Evolutionary conservation across 2,888 invertebrate genomes (phyloP).

Genomic region (Rhamphomyia laevipes): DNA sequence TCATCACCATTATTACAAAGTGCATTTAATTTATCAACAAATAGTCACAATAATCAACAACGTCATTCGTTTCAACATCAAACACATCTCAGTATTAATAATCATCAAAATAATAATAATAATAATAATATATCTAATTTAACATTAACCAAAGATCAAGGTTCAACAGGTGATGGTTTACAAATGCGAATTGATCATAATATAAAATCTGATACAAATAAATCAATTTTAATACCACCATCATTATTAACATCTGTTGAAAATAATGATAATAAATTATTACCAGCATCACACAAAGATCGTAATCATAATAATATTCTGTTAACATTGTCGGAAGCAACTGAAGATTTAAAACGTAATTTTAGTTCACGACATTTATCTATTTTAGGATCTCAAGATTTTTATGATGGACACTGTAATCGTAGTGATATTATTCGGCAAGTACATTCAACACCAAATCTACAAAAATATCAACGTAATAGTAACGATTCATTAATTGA

Average conservation of each 20-base stretch:
- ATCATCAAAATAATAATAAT: constrained; percentile 1
- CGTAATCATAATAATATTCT: constrained; percentile 29
- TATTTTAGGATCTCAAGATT: constrained; percentile 30
- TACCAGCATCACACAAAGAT: constrained; percentile 3
- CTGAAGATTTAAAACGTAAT: constrained; percentile 35
- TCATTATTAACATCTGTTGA: constrained; percentile 29
- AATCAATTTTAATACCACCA: constrained; percentile 25
- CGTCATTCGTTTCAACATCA: constrained; percentile 4
- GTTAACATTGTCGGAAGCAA: constrained; percentile 33
- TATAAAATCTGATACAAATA: constrained; percentile 18
- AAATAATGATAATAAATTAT: constrained; percentile 4
- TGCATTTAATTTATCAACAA: constrained; percentile 32
- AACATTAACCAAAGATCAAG: constrained; percentile 17
- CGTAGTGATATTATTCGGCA: constrained; percentile 29
- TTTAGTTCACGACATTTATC: constrained; percentile 34
- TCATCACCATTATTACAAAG: constrained; percentile 37
- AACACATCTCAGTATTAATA: not conserved
- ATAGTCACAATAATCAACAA: constrained; percentile 13
- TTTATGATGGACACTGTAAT: constrained; percentile 22
- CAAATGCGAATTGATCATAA: constrained; percentile 33
- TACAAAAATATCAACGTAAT: constrained; percentile 28
- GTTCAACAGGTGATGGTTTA: constrained; percentile 31
- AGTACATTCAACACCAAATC: constrained; percentile 36
- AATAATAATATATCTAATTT: constrained; percentile 2
- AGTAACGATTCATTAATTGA: constrained; percentile 20